Conservation (phyloP, 2,888 invertebrate species). For the Suillia variegata region DNA sequence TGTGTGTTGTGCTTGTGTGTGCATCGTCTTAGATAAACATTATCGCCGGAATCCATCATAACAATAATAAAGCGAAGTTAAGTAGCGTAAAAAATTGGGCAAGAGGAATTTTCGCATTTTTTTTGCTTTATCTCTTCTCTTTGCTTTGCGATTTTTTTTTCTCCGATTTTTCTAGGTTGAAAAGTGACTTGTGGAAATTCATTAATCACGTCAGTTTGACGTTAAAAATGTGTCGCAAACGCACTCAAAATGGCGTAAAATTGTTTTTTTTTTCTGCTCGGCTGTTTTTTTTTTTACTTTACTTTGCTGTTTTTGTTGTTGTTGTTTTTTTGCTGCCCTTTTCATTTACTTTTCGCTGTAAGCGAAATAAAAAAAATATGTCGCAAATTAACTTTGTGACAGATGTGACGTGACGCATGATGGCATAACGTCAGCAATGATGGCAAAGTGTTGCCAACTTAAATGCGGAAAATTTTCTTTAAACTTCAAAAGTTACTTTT, state of each 20-base stretch:
- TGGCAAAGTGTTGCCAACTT: background rate
- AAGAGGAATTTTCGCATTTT: background rate
- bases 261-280: conserved; percentile 38
- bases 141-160: no score
- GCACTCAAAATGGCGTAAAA: conserved; percentile 49
- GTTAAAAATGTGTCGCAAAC: background rate
- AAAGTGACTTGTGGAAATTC: conserved; percentile 32
- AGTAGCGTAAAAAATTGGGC: background rate
- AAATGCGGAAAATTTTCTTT: no score
- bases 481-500: no score
- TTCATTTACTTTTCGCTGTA: background rate
- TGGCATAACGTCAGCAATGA: background rate
- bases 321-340: no score
- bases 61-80: background rate
- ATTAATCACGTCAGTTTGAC: conserved; percentile 39
- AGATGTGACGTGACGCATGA: conserved; percentile 26
- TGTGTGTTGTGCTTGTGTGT: no score
- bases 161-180: background rate
- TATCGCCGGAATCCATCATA: background rate
- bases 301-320: no score
- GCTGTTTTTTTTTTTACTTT: no score
- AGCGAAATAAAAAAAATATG: conserved; percentile 37
- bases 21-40: background rate
- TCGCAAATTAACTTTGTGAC: conserved; percentile 54
- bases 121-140: no score